phyloP scores from a whole-genome alignment of 2,113 vertebrate genomes.

The Cnemophilus loriae region DNA sequence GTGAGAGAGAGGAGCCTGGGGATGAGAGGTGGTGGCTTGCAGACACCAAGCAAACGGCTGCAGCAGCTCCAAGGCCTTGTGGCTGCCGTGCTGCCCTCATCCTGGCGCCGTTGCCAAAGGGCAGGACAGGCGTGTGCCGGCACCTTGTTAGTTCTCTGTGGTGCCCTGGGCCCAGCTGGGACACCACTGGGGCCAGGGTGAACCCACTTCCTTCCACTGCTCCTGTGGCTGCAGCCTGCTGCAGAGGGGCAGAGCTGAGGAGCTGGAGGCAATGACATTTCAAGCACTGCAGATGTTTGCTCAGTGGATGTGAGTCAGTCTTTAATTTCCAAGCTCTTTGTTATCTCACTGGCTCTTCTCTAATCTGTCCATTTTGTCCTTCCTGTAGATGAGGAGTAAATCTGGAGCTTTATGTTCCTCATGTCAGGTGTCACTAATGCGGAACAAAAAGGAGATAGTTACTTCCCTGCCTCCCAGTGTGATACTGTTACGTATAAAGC shows the following conservation, averaged over 20 bases:
- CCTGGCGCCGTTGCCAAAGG: fast-evolving
- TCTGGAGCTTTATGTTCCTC: neutral
- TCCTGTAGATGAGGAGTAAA: neutral
- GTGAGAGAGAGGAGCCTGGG: neutral
- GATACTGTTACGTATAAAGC: neutral
- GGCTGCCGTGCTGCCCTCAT: fast-evolving
- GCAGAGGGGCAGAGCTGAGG: neutral
- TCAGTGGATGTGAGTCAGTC: conserved; percentile 54
- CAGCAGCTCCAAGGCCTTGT: neutral
- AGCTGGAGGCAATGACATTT: conserved; percentile 48
- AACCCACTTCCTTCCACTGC: neutral
- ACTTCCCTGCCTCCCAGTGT: neutral
- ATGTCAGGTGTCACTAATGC: conserved; percentile 10
- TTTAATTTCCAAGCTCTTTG: conserved; percentile 36
- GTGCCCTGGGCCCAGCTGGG: fast-evolving
- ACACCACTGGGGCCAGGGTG: fast-evolving
- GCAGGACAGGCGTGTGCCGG: fast-evolving
- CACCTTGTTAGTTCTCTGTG: fast-evolving
- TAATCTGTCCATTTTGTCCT: conserved; percentile 38
- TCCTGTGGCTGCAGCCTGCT: neutral
- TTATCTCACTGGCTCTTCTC: neutral
- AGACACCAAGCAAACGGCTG: neutral
- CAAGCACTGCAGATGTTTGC: conserved; percentile 28
- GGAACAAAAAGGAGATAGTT: neutral
- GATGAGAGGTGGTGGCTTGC: neutral